A percentile compares a stretch with the other conserved stretches of the same genome.
phyloP scores from a whole-genome alignment of 1,140 invertebrate genomes.

The Camponotus pennsylvanicus region DNA sequence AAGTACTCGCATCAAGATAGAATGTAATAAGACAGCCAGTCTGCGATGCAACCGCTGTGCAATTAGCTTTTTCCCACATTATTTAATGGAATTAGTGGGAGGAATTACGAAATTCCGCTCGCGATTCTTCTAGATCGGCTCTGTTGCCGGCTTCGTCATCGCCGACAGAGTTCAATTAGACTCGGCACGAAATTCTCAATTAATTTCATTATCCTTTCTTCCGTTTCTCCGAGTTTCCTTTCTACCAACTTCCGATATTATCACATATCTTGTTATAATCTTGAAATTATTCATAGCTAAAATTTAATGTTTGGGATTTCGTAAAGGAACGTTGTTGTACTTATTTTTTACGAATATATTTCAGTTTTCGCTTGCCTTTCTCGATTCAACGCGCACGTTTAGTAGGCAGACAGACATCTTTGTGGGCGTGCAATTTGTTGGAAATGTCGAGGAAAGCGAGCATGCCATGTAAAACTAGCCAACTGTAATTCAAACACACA shows the following conservation, averaged over 20 bases:
- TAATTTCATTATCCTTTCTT: constrained; percentile 58
- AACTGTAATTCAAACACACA: constrained; percentile 20
- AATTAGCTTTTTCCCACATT: constrained; percentile 78
- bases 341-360: background rate
- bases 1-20: constrained; percentile 52
- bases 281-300: constrained; percentile 3
- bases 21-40: constrained; percentile 52
- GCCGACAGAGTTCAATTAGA: constrained; percentile 44
- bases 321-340: background rate
- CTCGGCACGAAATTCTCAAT: constrained; percentile 58
- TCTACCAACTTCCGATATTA: constrained; percentile 23
- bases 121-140: constrained; percentile 51
- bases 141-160: constrained; percentile 45
- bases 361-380: background rate
- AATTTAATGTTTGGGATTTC: background rate
- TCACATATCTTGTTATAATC: constrained; percentile 19
- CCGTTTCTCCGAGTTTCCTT: constrained; percentile 47
- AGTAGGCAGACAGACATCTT: constrained; percentile 6
- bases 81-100: constrained; percentile 61
- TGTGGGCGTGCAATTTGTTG: constrained; percentile 40
- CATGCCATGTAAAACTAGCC: constrained; percentile 24
- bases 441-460: constrained; percentile 28
- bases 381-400: background rate
- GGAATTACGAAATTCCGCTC: constrained; percentile 69
- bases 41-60: constrained; percentile 53